Evolutionary conservation across 2,888 invertebrate genomes (phyloP).

Genomic region (Slavum lentiscoides): DNA sequence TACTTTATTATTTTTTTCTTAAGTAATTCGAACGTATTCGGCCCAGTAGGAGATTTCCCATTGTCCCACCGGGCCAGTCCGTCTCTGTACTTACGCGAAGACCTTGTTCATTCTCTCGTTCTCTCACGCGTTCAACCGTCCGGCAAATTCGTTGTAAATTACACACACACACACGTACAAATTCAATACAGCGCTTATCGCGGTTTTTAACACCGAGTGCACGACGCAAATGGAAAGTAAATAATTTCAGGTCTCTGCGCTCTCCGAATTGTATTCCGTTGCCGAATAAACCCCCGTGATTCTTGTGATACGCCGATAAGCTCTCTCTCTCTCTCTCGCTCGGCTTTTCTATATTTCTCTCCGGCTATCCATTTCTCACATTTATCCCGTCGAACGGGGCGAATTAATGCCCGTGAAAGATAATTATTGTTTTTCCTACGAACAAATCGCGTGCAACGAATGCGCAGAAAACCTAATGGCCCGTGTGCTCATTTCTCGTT

Average conservation of each 20-base stretch:
- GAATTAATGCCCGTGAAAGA: constrained; percentile 33
- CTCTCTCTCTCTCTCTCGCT: too few relatives aligned
- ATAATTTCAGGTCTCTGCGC: not conserved
- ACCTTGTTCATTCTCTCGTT: not conserved
- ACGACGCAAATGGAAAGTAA: constrained; percentile 30
- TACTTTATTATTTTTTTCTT: too few relatives aligned
- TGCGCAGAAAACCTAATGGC: constrained; percentile 12
- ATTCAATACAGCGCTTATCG: constrained; percentile 10
- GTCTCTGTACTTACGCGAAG: too few relatives aligned
- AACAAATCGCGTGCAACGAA: constrained; percentile 27
- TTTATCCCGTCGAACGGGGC: not conserved
- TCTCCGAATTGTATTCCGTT: not conserved
- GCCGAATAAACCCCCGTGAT: not conserved
- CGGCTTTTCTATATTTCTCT: too few relatives aligned
- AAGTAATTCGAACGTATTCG: too few relatives aligned
- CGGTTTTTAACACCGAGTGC: constrained; percentile 21
- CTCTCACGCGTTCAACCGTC: not conserved
- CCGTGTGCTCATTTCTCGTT: constrained; percentile 1
- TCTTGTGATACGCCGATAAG: too few relatives aligned
- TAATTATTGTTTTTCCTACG: constrained; percentile 18
- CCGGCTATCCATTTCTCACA: too few relatives aligned
- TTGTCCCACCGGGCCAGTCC: too few relatives aligned
- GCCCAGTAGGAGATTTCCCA: too few relatives aligned
- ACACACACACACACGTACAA: not conserved
- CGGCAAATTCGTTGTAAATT: not conserved